Percentiles rank a stretch among this genome's conserved stretches.
phyloP scores from a whole-genome alignment of 2,113 vertebrate genomes.

The Phoenicopterus ruber region DNA sequence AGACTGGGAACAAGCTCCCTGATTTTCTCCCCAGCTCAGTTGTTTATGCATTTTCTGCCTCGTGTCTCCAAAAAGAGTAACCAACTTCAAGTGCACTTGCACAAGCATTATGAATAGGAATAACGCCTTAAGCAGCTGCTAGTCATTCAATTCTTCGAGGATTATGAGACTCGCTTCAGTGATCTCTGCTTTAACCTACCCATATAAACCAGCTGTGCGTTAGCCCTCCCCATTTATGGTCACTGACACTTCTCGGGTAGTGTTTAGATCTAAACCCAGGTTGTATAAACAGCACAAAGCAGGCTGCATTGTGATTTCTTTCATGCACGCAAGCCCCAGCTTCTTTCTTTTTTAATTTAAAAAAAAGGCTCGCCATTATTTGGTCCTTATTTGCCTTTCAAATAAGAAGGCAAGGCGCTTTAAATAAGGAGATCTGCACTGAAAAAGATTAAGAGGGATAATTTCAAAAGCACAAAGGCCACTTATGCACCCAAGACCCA shows the following conservation, averaged over 20 bases:
- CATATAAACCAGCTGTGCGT: conserved; percentile 24
- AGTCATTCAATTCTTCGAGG: not conserved
- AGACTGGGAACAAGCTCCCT: not conserved
- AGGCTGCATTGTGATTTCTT: conserved; percentile 25
- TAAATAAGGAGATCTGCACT: not conserved
- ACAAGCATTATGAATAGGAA: conserved; percentile 11
- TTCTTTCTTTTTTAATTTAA: not conserved
- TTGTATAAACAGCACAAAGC: conserved; percentile 48
- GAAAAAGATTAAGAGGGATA: conserved; percentile 8
- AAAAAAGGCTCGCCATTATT: conserved; percentile 18
- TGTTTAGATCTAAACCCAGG: conserved; percentile 35
- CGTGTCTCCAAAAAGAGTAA: conserved; percentile 21
- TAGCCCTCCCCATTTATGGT: conserved; percentile 41
- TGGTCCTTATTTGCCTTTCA: conserved; percentile 39
- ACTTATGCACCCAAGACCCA: not conserved
- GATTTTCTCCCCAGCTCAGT: not conserved
- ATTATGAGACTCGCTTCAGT: conserved; percentile 37
- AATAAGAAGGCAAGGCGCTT: not conserved
- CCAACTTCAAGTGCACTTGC: conserved; percentile 35
- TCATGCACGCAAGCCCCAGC: not conserved
- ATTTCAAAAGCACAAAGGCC: conserved; percentile 16
- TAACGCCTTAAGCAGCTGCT: conserved; percentile 46
- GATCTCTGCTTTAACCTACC: conserved; percentile 45
- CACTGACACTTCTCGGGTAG: conserved; percentile 10
- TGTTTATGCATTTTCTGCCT: conserved; percentile 18